Evolutionary conservation across 64 coral and sea anemone species (phyloP), one percentile per base, ranked within the genome.

Genomic region (Acropora tenuis): DNA sequence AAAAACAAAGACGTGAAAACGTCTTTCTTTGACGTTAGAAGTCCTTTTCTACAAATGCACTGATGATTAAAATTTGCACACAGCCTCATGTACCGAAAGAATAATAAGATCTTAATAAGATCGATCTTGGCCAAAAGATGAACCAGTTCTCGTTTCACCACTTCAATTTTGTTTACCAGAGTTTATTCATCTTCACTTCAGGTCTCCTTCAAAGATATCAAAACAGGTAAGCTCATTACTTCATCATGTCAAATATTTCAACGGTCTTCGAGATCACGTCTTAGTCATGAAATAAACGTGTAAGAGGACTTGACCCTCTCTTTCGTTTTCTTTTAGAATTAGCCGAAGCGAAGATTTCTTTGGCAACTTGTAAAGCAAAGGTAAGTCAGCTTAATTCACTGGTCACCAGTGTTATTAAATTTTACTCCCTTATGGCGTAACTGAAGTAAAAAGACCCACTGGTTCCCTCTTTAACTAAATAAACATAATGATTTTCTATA

Each of bases 341-440:
- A 8, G 83, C 91, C 73, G 91, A 96, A 71, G 94, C 91, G 40
- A 93, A 90, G 77, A 93, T 96, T 73, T 87, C 75, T 41, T 87
- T 93, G 76, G 80, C 80, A 42, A 93, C 94, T 2, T 93, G 91
- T 13, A 96, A 96, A 58, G 87, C 91, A 5, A 96, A 96, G 87
- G 95, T 96, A 74, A 43, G 87, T 69, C 45, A 50, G 0, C 30
- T 48, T n/a, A n/a, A n/a, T n/a, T 6, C 18, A 63, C 60, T 63
- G 60, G 60, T 63, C 60, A 63, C 10, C 13, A 3, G 60, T 4
- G 4, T 55, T 55, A 55, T 19, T 66, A 71, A 69, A 47, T 69
- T 69, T 18, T 9, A 40, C 45, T 0, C 5, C 52, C 52, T 4
- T 55, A 9, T 55, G 4, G 52, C 9, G 52, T 9, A 55, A 55